Base-by-base conservation (phyloP, 2,797 vertebrate species). In the Amniataba percoides region DNA sequence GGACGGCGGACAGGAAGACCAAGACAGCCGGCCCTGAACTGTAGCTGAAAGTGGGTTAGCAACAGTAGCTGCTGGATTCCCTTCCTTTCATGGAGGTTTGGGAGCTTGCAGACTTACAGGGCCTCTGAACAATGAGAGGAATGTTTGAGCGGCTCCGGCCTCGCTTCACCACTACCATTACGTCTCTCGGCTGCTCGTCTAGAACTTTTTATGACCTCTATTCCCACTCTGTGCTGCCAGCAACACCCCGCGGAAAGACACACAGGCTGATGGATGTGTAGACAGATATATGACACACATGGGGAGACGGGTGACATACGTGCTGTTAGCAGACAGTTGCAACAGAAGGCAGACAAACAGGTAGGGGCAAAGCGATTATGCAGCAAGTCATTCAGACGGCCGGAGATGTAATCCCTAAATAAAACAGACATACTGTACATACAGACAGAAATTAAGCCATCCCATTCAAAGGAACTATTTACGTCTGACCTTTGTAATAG, bases 121-220 rank as follows among this genome's bases (percentile, higher is more conserved):
- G 88, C 90, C 92, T 80, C 88, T 91, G 94, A 95, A 96, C 95
- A 96, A 95, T 95, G 94, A 95, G 91, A 94, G 94, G 94, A 96
- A 96, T 95, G 94, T 94, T 85, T 79, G 84, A 93, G 89, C 88
- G 80, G 87, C 89, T 91, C 86, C 55, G 77, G 87, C 88, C 83
- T 87, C 40, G 21, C 87, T 87, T 78, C 74, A 63, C 76, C 81
- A 71, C 89, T 77, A 77, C 85, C 83, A 88, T 90, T 90, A 86
- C 76, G 70, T 82, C 84, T 83, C 86, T 80, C 72, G 51, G 69
- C 85, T 88, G 81, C 90, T 83, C 92, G 89, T 92, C 82, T 60
- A 90, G 48, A 91, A 89, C 88, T 90, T 94, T 94, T 94, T 93
- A 93, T 91, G 92, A 92, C 91, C 88, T 86, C 85, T 77, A 59